Percentiles rank a stretch among this genome's conserved stretches.
These are phyloP conservation scores for Phyllotis vaccarum DNA, from an alignment of 2,797 vertebrate species.

Conservation along the genomic window DNA sequence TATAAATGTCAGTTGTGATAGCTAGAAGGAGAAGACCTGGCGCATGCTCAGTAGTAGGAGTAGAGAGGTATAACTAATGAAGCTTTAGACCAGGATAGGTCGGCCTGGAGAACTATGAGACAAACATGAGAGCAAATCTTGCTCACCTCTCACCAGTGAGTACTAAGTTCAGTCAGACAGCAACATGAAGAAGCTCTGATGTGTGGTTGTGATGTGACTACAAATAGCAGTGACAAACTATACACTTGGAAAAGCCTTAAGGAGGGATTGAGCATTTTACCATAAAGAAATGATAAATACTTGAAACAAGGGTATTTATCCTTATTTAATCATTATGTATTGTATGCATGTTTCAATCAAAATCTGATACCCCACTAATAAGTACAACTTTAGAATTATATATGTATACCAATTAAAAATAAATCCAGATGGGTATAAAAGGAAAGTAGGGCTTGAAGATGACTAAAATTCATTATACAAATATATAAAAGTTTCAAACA, in stretches of 20 bases:
- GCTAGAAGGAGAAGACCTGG: not conserved
- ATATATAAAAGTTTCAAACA: not conserved
- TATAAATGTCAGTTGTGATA: not conserved
- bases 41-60: not conserved
- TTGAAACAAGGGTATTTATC: not conserved
- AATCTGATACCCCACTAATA: not conserved
- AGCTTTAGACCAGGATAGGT: not conserved
- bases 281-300: not conserved
- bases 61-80: constrained; percentile 17
- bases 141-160: not conserved
- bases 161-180: not conserved
- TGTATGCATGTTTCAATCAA: not conserved
- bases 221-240: not conserved
- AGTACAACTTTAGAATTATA: not conserved
- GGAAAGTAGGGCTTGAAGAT: not conserved
- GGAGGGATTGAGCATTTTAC: not conserved
- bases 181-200: not conserved
- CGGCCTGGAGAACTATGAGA: not conserved
- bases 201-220: not conserved
- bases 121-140: not conserved
- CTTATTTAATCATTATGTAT: not conserved
- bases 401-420: not conserved
- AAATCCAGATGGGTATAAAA: not conserved
- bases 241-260: not conserved
- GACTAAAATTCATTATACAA: not conserved